Conservation (phyloP, 2,888 invertebrate species). For the Coremacera marginata region DNA sequence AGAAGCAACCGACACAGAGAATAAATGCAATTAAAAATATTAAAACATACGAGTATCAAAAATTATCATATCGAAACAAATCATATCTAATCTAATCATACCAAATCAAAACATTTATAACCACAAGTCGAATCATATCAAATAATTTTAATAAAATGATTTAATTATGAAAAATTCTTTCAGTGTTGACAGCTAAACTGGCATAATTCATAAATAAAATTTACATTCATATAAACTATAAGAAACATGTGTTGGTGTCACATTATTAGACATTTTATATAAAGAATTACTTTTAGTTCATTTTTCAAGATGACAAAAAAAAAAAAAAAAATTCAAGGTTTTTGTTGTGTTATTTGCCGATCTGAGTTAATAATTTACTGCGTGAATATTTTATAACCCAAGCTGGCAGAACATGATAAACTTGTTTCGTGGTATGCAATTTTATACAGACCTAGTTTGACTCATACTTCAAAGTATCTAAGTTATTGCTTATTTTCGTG, state of each 20-base stretch:
- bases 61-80: no score
- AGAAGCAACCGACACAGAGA: not conserved
- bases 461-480: constrained; percentile 9
- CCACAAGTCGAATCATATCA: no score
- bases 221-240: not conserved
- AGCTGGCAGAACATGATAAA: constrained; percentile 1
- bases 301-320: not conserved
- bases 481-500: not conserved
- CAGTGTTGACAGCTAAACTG: not conserved
- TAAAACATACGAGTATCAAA: no score
- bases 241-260: not conserved
- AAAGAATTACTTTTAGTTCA: not conserved
- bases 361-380: not conserved
- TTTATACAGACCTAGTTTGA: not conserved
- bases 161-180: no score
- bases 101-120: no score
- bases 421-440: constrained; percentile 12
- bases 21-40: not conserved
- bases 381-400: not conserved
- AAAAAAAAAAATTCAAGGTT: not conserved
- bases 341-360: not conserved
- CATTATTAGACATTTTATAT: not conserved
- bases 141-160: no score
- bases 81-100: no score
- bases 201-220: not conserved